Evolutionary conservation across 2,113 vertebrate genomes (phyloP).

Genomic region (Mesembrinibis cayennensis): DNA sequence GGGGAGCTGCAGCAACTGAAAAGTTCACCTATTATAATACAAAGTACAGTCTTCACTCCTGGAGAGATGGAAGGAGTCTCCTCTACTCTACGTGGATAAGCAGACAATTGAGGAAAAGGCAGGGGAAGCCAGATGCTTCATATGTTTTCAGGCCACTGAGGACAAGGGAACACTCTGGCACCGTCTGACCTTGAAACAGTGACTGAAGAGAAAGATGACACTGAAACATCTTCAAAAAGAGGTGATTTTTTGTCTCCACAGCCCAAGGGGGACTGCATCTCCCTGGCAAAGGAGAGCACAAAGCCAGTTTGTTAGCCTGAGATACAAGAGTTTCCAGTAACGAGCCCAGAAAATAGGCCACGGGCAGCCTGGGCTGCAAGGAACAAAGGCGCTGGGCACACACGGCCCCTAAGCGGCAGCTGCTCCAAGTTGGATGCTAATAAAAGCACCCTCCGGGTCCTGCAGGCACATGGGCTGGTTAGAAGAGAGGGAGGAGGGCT

Average conservation of each 20-base stretch:
- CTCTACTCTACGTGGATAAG: not conserved
- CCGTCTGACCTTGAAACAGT: not conserved
- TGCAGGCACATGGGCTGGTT: not conserved
- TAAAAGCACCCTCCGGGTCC: not conserved
- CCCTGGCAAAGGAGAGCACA: not conserved
- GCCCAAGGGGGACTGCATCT: not conserved
- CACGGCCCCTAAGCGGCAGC: fast-evolving
- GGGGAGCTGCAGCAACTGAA: not conserved
- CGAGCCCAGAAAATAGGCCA: not conserved
- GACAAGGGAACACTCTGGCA: not conserved
- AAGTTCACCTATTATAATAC: not conserved
- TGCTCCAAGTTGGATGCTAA: not conserved
- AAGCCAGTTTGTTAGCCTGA: not conserved
- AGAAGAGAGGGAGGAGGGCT: not conserved
- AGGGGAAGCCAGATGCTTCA: not conserved
- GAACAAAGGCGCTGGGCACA: not conserved
- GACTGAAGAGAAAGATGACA: not conserved
- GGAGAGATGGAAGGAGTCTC: not conserved
- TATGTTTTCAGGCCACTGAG: not conserved
- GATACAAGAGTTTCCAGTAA: not conserved
- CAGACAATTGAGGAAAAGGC: not conserved
- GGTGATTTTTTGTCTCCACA: not conserved
- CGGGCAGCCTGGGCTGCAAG: not conserved
- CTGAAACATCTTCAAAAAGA: not conserved
- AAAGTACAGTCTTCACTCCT: not conserved